Conservation (phyloP, 2,113 vertebrate genomes). For the Aptenodytes forsteri region DNA sequence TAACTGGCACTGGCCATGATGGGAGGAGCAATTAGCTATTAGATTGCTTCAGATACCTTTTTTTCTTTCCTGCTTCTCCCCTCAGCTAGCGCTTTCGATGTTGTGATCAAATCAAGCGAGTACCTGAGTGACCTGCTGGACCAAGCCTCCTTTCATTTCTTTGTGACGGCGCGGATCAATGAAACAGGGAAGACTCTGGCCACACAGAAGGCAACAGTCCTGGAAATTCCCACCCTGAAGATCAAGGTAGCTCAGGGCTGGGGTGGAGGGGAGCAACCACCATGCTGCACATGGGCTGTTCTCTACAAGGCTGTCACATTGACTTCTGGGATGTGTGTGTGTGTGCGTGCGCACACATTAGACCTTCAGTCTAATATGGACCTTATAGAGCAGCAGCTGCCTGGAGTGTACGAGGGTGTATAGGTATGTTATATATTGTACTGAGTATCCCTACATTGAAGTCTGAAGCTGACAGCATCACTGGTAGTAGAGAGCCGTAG, state of each 20-base stretch:
- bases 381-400: not conserved
- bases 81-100: slow-evolving; percentile 76
- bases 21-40: not conserved
- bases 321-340: not conserved
- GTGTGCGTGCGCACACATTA: rapidly evolving
- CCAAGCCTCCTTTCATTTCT: slow-evolving; percentile 91
- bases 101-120: slow-evolving; percentile 72
- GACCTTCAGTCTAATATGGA: not conserved
- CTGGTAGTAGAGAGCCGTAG: not conserved
- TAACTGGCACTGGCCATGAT: not conserved
- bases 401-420: not conserved
- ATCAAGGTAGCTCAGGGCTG: slow-evolving; percentile 79
- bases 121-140: slow-evolving; percentile 90
- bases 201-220: slow-evolving; percentile 77
- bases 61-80: not conserved
- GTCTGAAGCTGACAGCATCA: not conserved
- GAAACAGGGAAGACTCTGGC: slow-evolving; percentile 85
- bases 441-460: not conserved
- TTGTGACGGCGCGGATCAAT: slow-evolving; percentile 84
- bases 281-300: rapidly evolving
- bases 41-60: not conserved
- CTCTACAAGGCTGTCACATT: not conserved
- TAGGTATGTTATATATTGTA: too few relatives aligned
- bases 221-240: slow-evolving; percentile 80
- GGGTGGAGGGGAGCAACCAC: not conserved